Conservation (phyloP, 2,113 vertebrate species). For the Atractosteus spatula region DNA sequence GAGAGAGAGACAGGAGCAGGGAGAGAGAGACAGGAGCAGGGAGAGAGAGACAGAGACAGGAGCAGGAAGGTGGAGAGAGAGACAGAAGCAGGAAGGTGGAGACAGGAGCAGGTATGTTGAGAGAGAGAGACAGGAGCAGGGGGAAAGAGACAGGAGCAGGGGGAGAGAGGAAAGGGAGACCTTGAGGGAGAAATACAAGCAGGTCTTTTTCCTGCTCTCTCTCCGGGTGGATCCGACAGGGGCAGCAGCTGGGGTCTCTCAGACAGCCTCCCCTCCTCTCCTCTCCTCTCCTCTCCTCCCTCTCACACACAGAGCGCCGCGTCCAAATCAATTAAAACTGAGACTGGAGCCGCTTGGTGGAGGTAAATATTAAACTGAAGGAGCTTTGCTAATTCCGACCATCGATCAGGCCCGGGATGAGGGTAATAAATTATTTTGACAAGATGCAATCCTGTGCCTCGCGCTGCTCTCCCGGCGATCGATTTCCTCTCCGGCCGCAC, state of each 20-base stretch:
- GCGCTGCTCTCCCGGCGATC: slow-evolving; percentile 86
- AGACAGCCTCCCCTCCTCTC: too few relatives aligned
- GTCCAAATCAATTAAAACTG: slow-evolving; percentile 86
- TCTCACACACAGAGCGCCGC: slow-evolving; percentile 64
- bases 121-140: too few relatives aligned
- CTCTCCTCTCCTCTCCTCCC: too few relatives aligned
- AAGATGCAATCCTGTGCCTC: slow-evolving; percentile 93
- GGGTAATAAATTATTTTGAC: slow-evolving; percentile 99
- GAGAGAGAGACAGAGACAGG: background rate
- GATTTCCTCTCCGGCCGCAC: slow-evolving; percentile 68
- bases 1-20: too few relatives aligned
- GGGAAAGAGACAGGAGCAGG: too few relatives aligned
- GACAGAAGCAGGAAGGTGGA: background rate
- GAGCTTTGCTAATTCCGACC: slow-evolving; percentile 87
- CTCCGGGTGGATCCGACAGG: too few relatives aligned
- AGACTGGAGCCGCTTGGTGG: slow-evolving; percentile 74
- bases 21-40: background rate
- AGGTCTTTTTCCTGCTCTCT: too few relatives aligned
- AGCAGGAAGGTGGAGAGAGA: background rate
- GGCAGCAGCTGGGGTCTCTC: too few relatives aligned
- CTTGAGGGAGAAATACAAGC: too few relatives aligned
- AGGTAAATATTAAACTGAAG: slow-evolving; percentile 89
- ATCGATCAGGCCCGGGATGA: slow-evolving; percentile 94
- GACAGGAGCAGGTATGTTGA: too few relatives aligned
- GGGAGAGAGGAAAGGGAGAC: too few relatives aligned